A percentile compares a stretch with the other conserved stretches of the same genome.
Conservation (phyloP, 1,140 invertebrate species). For the Brevipalpus yothersi region DNA sequence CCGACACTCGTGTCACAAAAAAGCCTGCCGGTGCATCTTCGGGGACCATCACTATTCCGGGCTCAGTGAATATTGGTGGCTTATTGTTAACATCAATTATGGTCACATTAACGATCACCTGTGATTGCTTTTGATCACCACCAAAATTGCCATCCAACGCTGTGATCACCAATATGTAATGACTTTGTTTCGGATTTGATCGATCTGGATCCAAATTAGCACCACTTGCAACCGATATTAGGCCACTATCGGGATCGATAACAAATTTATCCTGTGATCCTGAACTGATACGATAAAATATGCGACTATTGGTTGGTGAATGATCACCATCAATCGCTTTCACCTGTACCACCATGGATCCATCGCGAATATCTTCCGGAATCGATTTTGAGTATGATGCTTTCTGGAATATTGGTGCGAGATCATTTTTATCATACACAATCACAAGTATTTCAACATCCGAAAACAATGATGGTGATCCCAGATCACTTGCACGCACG, state of each 20-base stretch:
- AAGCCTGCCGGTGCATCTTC: conserved; percentile 44
- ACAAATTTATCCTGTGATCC: conserved; percentile 78
- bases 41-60: conserved; percentile 32
- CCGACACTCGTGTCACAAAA: conserved; percentile 27
- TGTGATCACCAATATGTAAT: conserved; percentile 26
- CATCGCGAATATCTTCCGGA: conserved; percentile 64
- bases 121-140: conserved; percentile 29
- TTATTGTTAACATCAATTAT: conserved; percentile 82
- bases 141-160: conserved; percentile 69
- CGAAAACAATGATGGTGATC: conserved; percentile 31
- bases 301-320: conserved; percentile 53
- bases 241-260: conserved; percentile 51
- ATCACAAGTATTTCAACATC: conserved; percentile 35
- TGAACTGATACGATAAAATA: conserved; percentile 61
- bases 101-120: conserved; percentile 42
- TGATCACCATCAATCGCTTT: conserved; percentile 27
- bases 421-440: conserved; percentile 70
- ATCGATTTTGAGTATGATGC: conserved; percentile 66
- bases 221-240: conserved; percentile 56
- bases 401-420: conserved; percentile 55
- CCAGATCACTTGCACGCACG: conserved; percentile 50
- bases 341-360: conserved; percentile 48
- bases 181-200: conserved; percentile 40
- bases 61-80: conserved; percentile 35
- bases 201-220: conserved; percentile 66